Conservation (phyloP, 2,888 invertebrate species). For the Harpalus rufipes region DNA sequence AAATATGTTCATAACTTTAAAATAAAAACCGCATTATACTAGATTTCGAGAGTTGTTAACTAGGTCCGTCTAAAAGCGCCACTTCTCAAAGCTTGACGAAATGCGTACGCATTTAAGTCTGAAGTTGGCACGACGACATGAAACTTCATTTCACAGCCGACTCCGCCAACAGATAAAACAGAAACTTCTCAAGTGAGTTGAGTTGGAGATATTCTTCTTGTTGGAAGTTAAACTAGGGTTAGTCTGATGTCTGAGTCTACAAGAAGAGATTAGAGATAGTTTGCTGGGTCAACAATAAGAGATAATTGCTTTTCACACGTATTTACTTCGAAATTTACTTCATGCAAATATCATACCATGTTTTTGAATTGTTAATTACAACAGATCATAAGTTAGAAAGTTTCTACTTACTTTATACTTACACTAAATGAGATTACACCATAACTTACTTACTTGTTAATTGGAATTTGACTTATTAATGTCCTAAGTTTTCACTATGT, state of each 20-base stretch:
- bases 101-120: slow-evolving; percentile 5
- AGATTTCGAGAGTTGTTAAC: background rate
- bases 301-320: slow-evolving; percentile 49
- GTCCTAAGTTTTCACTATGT: background rate
- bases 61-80: background rate
- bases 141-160: slow-evolving; percentile 43
- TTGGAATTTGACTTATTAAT: background rate
- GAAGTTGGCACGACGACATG: slow-evolving; percentile 17
- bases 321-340: background rate
- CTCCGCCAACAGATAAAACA: slow-evolving; percentile 28
- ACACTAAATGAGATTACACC: background rate
- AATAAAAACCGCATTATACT: too few species aligned
- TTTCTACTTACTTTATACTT: background rate
- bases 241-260: slow-evolving; percentile 17
- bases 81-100: background rate
- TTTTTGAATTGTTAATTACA: background rate
- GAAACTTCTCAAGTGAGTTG: slow-evolving; percentile 28
- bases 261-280: slow-evolving; percentile 24
- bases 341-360: background rate
- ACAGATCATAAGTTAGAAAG: background rate
- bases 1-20: too few species aligned
- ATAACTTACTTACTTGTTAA: background rate
- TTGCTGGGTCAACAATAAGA: slow-evolving; percentile 33
- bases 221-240: background rate
- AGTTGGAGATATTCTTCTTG: slow-evolving; percentile 43